A percentile compares a stretch with the other conserved stretches of the same genome.
Evolutionary conservation across 2,797 vertebrate species (phyloP).

Genomic region (Vultur gryphus): DNA sequence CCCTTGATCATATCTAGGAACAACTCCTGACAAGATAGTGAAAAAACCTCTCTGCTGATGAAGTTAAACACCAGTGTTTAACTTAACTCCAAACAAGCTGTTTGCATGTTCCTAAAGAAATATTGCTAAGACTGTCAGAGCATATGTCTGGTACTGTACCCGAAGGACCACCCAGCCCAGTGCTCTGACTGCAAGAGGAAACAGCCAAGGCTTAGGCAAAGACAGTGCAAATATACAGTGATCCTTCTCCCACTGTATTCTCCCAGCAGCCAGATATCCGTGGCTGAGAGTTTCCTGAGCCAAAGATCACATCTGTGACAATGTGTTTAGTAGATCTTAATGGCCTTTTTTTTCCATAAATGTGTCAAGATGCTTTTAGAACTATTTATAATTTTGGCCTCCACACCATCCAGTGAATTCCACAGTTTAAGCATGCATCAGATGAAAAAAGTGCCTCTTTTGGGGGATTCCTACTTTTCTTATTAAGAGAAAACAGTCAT

Average conservation of each 20-base stretch:
- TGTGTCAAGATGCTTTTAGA: slow-evolving; percentile 22
- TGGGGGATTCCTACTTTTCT: background rate
- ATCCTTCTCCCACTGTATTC: background rate
- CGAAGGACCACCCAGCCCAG: background rate
- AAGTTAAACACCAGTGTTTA: slow-evolving; percentile 11
- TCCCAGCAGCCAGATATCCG: background rate
- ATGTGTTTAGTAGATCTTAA: background rate
- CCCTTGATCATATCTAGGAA: slow-evolving; percentile 15
- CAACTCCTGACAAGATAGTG: background rate
- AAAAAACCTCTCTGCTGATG: background rate
- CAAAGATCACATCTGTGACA: slow-evolving; percentile 16
- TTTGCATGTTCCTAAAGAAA: background rate
- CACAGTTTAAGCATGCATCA: background rate
- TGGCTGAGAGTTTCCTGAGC: background rate
- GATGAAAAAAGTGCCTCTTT: background rate
- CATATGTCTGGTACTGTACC: background rate
- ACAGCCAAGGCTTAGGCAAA: background rate
- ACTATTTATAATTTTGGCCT: slow-evolving; percentile 29
- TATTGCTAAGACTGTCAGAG: background rate
- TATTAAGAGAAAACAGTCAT: background rate
- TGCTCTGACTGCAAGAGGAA: background rate
- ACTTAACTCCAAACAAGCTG: background rate
- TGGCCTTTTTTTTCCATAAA: background rate
- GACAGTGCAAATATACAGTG: background rate
- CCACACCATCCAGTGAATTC: background rate